phyloP scores from a whole-genome alignment of 1,140 invertebrate genomes.

The Trichonephila clavipes region DNA sequence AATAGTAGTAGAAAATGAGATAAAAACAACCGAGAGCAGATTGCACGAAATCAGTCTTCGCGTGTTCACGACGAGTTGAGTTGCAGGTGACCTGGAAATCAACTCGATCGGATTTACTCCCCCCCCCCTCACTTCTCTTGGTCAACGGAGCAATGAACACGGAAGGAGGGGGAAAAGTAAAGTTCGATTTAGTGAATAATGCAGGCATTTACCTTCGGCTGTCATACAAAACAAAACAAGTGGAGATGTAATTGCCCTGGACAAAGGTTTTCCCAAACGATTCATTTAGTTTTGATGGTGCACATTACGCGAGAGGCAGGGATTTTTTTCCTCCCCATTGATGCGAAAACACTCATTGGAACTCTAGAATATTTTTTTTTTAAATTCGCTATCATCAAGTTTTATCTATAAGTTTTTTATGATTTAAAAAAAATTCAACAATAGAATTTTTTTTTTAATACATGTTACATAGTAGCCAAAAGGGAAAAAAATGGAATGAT shows the following conservation, averaged over 20 bases:
- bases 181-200: constrained; percentile 6
- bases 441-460: neutral
- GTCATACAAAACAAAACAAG: constrained; percentile 7
- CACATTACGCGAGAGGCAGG: neutral
- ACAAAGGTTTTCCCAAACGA: neutral
- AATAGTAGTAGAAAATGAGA: neutral
- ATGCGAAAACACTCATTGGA: neutral
- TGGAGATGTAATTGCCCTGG: neutral
- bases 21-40: neutral
- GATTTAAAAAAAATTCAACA: neutral
- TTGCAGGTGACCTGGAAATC: constrained; percentile 24
- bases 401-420: neutral
- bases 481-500: too few species aligned
- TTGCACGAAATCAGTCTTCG: neutral
- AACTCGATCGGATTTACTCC: neutral
- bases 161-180: neutral
- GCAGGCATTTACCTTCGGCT: constrained; percentile 33
- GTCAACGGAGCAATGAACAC: constrained; percentile 44
- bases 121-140: neutral
- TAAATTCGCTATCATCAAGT: neutral
- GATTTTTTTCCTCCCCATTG: neutral
- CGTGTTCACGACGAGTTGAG: neutral
- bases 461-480: too few species aligned
- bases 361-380: neutral
- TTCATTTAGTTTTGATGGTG: neutral